A percentile compares a stretch with the other conserved stretches of the same genome.
Evolutionary conservation across 2,113 vertebrate species (phyloP).

Genomic region (Salvelinus sp.): DNA sequence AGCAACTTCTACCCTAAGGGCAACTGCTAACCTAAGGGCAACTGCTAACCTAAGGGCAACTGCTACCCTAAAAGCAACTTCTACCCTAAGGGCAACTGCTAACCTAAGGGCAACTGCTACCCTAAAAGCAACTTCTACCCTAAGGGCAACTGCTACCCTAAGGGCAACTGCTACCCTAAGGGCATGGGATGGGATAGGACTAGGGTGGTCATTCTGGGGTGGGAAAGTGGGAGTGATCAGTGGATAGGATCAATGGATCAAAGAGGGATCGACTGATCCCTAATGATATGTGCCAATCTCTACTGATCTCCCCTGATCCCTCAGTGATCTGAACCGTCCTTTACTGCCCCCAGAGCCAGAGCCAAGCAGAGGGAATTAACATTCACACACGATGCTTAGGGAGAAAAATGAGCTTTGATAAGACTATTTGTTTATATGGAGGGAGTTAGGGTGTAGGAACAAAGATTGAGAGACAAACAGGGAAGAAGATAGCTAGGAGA

Average conservation of each 20-base stretch:
- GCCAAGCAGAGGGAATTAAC: slow-evolving; percentile 46
- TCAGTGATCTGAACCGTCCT: slow-evolving; percentile 29
- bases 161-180: background rate
- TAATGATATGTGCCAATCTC: slow-evolving; percentile 52
- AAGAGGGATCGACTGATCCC: slow-evolving; percentile 41
- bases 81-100: background rate
- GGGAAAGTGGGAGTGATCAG: slow-evolving; percentile 28
- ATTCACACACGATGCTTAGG: slow-evolving; percentile 6
- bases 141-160: background rate
- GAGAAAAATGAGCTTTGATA: background rate
- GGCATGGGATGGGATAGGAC: background rate
- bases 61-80: background rate
- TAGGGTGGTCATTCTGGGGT: background rate
- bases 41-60: background rate
- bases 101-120: background rate
- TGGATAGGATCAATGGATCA: slow-evolving; percentile 50
- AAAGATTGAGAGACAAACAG: too few relatives aligned
- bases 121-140: background rate
- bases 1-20: background rate
- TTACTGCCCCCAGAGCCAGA: slow-evolving; percentile 29
- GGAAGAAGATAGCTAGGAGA: too few relatives aligned
- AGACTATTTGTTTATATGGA: too few relatives aligned
- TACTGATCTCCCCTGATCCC: slow-evolving; percentile 47
- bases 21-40: background rate
- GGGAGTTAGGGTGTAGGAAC: too few relatives aligned